These are phyloP conservation scores for Andricus grossulariae DNA, from an alignment of 1,140 invertebrate genomes.

Conservation along the genomic window DNA sequence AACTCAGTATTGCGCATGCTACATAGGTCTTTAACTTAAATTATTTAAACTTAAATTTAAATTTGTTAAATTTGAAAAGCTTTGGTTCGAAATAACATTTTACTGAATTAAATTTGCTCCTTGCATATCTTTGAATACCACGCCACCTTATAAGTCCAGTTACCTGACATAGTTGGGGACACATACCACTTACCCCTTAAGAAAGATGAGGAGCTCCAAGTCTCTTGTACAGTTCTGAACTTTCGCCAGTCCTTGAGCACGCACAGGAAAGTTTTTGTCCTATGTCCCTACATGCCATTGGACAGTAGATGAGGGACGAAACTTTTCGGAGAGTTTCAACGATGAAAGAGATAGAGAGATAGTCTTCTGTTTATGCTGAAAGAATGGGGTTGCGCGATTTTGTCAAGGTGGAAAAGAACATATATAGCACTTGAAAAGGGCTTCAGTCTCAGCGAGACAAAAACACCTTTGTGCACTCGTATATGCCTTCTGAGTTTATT, in stretches of 20 bases:
- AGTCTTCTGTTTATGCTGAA: neutral
- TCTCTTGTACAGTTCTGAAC: constrained; percentile 1
- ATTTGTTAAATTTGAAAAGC: too few relatives aligned
- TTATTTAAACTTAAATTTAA: too few relatives aligned
- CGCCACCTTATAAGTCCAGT: neutral
- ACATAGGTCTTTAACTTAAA: constrained; percentile 57
- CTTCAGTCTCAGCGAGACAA: too few relatives aligned
- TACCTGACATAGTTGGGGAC: neutral
- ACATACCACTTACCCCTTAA: neutral
- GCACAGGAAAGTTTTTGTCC: constrained; percentile 8
- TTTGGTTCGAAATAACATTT: too few relatives aligned
- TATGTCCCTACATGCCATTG: constrained; percentile 15
- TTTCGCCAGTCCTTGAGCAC: constrained; percentile 6
- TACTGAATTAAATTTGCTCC: too few relatives aligned
- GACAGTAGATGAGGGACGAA: constrained; percentile 20
- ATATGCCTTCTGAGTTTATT: too few relatives aligned
- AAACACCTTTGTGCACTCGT: too few relatives aligned
- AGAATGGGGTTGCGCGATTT: neutral
- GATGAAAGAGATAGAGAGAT: neutral
- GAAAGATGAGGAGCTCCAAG: constrained; percentile 5
- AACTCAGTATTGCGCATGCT: constrained; percentile 64
- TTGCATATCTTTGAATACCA: too few relatives aligned
- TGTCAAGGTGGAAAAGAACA: neutral
- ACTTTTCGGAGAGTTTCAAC: neutral
- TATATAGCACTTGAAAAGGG: neutral